Evolutionary conservation across 2,113 vertebrate species (phyloP), one percentile per base, ranked within the genome.

Genomic region (Columba livia): DNA sequence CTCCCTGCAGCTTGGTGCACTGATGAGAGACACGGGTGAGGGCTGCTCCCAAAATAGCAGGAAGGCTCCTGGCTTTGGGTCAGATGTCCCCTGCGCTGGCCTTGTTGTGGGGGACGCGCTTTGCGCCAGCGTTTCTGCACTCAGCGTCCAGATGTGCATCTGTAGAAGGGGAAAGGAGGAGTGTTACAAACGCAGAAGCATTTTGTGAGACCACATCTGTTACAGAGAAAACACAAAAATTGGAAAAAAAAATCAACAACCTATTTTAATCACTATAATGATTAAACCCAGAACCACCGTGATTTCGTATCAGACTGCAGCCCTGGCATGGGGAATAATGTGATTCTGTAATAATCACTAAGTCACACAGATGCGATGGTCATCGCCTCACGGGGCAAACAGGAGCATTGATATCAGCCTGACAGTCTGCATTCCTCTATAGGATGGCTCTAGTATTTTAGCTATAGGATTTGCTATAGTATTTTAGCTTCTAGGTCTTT

Each of bases 311-410:
- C 54, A 42, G 34, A 18, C 3, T 66, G 77, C 72, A 86, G 40
- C 77, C n/a, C 56, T 89, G n/a, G 21, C 40, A 9, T 3, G 20
- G 47, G 32, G 23, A 88, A 53, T 36, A 40, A 40, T 40, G 40
- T 40, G 40, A 40, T 40, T 40, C 40, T 40, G 40, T 40, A 40
- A 40, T 40, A 62, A 62, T 50, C 2, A 0, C 24, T 62, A 34
- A 34, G 26, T 73, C 54, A 48, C 42, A 60, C 0, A 0, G 53
- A 61, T 16, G 38, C 2, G 0, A 54, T 32, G 69, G 80, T 54
- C 83, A 67, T 58, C 2, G 0, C 51, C 47, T 73, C 2, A 0
- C 2, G 21, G 77, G 40, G 36, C 31, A 57, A 57, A 53, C 2
- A 1, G 40, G 51, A 65, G 56, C 1, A 0, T 26, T 1, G 4